A percentile compares a stretch with the other conserved stretches of the same genome.
Evolutionary conservation across 2,113 vertebrate genomes (phyloP).

Genomic region (Phylloscopus whistleri): DNA sequence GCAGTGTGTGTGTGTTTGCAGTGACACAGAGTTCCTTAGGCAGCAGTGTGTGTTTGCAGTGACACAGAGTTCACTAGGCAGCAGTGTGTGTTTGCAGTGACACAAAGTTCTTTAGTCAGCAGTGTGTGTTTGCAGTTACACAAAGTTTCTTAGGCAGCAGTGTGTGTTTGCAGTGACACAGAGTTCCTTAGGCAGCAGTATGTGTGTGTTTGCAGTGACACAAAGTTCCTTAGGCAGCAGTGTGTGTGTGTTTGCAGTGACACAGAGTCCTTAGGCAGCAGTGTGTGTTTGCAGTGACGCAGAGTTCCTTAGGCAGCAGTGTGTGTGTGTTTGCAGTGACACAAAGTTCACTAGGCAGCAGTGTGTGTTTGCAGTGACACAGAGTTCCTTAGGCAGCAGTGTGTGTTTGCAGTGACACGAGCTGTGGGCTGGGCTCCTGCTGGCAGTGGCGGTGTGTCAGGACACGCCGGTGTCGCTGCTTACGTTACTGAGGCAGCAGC

Average conservation of each 20-base stretch:
- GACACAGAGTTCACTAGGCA: not conserved
- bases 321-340: too few species aligned
- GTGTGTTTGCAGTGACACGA: not conserved
- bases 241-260: not conserved
- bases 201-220: too few species aligned
- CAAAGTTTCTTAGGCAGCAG: not conserved
- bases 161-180: not conserved
- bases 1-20: not conserved
- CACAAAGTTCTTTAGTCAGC: not conserved
- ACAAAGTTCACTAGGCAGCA: not conserved
- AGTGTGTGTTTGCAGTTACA: not conserved
- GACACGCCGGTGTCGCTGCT: accelerated
- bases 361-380: not conserved
- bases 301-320: not conserved
- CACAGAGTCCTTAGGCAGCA: not conserved
- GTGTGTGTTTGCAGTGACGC: not conserved
- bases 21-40: not conserved
- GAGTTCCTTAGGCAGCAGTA: not conserved
- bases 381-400: too few species aligned
- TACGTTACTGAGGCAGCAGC: accelerated
- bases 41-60: not conserved
- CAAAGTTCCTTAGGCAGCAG: not conserved
- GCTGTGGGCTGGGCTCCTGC: not conserved
- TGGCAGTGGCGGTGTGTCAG: not conserved
- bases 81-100: not conserved